Conservation (phyloP, 2,113 vertebrate species). For the Spea multiplicata region DNA sequence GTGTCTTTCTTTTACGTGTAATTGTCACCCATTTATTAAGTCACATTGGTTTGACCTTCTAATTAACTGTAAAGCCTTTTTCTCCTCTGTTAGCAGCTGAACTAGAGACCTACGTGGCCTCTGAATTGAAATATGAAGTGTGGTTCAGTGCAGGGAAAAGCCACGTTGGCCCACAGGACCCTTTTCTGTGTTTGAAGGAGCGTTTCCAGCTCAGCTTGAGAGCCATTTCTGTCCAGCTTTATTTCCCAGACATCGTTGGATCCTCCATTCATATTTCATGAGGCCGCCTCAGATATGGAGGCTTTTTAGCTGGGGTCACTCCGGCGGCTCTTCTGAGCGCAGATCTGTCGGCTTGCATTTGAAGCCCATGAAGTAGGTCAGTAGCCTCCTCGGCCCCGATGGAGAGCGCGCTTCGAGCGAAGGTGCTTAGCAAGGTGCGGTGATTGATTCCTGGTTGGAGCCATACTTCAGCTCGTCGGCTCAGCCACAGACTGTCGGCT, state of each 20-base stretch:
- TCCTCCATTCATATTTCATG: constrained; percentile 42
- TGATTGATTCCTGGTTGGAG: no score
- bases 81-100: not conserved
- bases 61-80: constrained; percentile 33
- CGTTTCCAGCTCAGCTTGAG: not conserved
- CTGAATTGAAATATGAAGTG: not conserved
- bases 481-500: not conserved
- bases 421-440: no score
- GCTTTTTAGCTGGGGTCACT: constrained; percentile 31
- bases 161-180: not conserved
- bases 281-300: constrained; percentile 29
- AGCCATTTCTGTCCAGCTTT: constrained; percentile 21
- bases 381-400: no score
- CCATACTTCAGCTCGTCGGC: no score
- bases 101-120: not conserved
- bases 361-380: constrained; percentile 13
- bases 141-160: not conserved
- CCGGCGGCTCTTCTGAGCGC: constrained; percentile 7
- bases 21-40: constrained; percentile 15
- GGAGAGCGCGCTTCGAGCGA: no score
- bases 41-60: constrained; percentile 24
- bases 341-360: constrained; percentile 15
- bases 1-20: constrained; percentile 2
- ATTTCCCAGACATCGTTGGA: not conserved
- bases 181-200: constrained; percentile 6